phyloP scores from a whole-genome alignment of 2,113 vertebrate genomes.

The Podarcis raffonei region DNA sequence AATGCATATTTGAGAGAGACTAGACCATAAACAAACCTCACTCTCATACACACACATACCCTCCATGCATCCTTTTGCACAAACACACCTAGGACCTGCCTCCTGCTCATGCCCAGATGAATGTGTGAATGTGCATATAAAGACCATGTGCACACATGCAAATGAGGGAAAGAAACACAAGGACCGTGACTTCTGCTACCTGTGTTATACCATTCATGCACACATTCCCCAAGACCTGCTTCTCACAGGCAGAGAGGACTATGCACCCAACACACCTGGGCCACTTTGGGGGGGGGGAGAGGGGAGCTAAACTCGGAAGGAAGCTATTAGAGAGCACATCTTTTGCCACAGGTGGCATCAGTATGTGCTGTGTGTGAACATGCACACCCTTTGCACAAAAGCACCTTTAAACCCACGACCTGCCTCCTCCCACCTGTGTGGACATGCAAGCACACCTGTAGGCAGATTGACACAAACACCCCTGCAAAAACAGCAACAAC shows the following conservation, averaged over 20 bases:
- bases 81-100: not conserved
- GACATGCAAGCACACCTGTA: not conserved
- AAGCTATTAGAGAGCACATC: not conserved
- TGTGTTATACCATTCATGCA: not conserved
- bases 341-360: not conserved
- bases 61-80: not conserved
- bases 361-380: no score
- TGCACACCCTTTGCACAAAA: not conserved
- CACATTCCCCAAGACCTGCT: not conserved
- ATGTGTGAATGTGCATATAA: not conserved
- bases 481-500: no score
- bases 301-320: not conserved
- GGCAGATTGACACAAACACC: not conserved
- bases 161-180: not conserved
- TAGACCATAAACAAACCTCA: no score
- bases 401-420: not conserved
- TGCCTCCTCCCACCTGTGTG: no score
- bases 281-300: fast-evolving
- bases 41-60: not conserved
- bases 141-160: not conserved
- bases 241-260: not conserved
- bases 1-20: no score
- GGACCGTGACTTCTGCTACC: not conserved
- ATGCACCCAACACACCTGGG: not conserved
- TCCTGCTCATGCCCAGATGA: not conserved